Evolutionary conservation across 2,888 invertebrate species (phyloP), one percentile per base, ranked within the genome.

Genomic region (Athalia rosae): DNA sequence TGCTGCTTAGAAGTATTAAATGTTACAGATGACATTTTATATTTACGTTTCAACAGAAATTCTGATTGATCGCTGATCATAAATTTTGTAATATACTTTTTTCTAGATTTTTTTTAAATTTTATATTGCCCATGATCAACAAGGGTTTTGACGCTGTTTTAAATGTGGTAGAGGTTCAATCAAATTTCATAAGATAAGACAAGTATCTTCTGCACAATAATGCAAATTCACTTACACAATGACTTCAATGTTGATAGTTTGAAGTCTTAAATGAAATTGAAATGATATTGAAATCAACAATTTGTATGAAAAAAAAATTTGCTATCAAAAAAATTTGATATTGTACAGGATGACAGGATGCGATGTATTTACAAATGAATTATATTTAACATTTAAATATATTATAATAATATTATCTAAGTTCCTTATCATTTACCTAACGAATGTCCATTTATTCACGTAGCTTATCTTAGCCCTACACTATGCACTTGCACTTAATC

Each of bases 361-460:
- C 83, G 84, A 84, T 84, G 83, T 87, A 87, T 87, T 85, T 87
- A 87, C 87, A 87, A 87, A 86, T 82, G 85, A 85, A 85, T 85
- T 83, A 85, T 86, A 84, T 85, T 84, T 86, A 87, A 85, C 83
- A 84, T 85, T 84, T 86, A 84, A 84, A 85, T 85, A 85, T 84
- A 85, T 81, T 83, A 80, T 85, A 83, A 82, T 82, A 82, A 82
- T 79, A 83, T 83, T 86, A 85, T 82, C 83, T 83, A 84, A 82
- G 62, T 82, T 83, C 79, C 81, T 83, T 83, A 81, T 77, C 80
- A 81, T 79, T 79, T 80, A 81, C 78, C 77, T 79, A 78, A 77
- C 81, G 80, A 80, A 81, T 76, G 58, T 81, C 81, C 80, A 80
- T 80, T 78, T 83, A 82, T 82, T 81, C 83, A 78, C 74, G 80